A percentile compares a stretch with the other conserved stretches of the same genome.
phyloP scores from a whole-genome alignment of 2,113 vertebrate species.

The Lophotis ruficrista region DNA sequence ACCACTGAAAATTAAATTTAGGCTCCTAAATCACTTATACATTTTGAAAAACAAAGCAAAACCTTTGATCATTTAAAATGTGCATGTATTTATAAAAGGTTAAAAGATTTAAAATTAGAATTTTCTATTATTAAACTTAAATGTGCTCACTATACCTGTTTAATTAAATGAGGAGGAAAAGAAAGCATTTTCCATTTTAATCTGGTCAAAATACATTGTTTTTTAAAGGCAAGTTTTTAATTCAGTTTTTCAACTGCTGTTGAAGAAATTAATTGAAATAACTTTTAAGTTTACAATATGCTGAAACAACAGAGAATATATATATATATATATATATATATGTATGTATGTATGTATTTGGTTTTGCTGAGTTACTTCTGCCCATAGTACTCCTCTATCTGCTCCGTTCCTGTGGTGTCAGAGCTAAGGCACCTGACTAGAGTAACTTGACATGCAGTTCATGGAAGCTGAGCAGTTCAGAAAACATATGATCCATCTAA shows the following conservation, averaged over 20 bases:
- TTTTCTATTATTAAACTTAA: neutral
- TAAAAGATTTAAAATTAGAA: neutral
- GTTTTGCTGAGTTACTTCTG: neutral
- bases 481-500: conserved; percentile 24
- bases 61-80: neutral
- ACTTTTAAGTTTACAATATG: neutral
- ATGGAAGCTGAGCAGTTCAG: neutral
- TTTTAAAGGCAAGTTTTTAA: neutral
- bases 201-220: neutral
- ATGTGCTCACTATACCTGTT: neutral
- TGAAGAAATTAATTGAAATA: neutral
- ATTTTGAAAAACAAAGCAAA: neutral
- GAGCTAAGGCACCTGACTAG: neutral
- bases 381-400: neutral
- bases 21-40: neutral
- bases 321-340: neutral
- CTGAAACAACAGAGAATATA: neutral
- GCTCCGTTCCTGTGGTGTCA: neutral
- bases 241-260: neutral
- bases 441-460: conserved; percentile 40
- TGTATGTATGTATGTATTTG: neutral
- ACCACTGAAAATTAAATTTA: neutral
- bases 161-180: neutral
- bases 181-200: neutral
- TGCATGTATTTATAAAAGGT: neutral